A percentile compares a stretch with the other conserved stretches of the same genome.
Conservation (phyloP, 2,888 invertebrate species). For the Aleiodes testaceus region DNA sequence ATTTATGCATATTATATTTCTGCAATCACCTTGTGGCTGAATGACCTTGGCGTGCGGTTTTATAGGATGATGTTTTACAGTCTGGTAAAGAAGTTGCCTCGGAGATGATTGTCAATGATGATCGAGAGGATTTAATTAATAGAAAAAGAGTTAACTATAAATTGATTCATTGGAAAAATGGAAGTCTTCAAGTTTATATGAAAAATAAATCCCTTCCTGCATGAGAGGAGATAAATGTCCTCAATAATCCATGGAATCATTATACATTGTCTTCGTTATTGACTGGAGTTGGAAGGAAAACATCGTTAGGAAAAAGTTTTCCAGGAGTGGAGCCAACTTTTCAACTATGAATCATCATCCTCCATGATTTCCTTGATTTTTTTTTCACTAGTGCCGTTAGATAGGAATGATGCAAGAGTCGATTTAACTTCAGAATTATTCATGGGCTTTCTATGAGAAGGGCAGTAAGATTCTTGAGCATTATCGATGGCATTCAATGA, state of each 20-base stretch:
- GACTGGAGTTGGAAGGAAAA: slow-evolving; percentile 2
- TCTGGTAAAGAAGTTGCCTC: background rate
- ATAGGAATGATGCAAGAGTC: slow-evolving; percentile 37
- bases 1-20: background rate
- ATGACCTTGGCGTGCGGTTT: slow-evolving; percentile 4
- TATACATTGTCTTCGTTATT: background rate
- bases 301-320: slow-evolving; percentile 23
- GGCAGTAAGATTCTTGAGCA: background rate
- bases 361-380: slow-evolving; percentile 27
- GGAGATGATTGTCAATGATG: too few relatives aligned
- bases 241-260: background rate
- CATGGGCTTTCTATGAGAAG: background rate
- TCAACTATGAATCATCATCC: slow-evolving; percentile 48
- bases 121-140: too few relatives aligned
- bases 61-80: background rate
- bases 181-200: too few relatives aligned
- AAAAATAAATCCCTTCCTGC: too few relatives aligned
- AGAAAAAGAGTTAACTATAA: too few relatives aligned
- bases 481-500: background rate
- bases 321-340: slow-evolving; percentile 41
- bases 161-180: too few relatives aligned
- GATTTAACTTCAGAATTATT: slow-evolving; percentile 45
- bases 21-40: slow-evolving; percentile 9
- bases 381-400: slow-evolving; percentile 23
- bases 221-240: background rate